Conservation (phyloP, 2,888 invertebrate species). For the Cremastobaeus sp. region DNA sequence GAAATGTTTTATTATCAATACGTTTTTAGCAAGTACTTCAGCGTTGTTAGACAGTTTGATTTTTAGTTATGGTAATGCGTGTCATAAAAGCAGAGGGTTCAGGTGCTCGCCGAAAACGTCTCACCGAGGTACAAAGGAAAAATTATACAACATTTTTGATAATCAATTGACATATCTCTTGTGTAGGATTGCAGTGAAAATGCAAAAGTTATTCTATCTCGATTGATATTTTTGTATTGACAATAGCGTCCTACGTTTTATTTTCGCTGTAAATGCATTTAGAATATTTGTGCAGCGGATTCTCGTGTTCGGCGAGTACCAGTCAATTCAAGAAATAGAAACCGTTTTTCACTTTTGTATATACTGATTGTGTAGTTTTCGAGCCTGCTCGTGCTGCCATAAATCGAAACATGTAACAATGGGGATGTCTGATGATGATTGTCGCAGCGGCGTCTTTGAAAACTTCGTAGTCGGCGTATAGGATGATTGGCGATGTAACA, state of each 20-base stretch:
- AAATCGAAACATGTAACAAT: slow-evolving; percentile 4
- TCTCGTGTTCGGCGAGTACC: slow-evolving; percentile 19
- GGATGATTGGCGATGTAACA: slow-evolving; percentile 7
- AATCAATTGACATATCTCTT: slow-evolving; percentile 4
- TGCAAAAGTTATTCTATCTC: no score
- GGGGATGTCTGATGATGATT: background rate
- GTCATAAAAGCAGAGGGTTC: slow-evolving; percentile 6
- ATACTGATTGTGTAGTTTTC: slow-evolving; percentile 25
- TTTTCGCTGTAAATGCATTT: slow-evolving; percentile 1
- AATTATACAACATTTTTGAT: slow-evolving; percentile 15
- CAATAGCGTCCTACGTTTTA: background rate
- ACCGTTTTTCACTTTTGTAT: slow-evolving; percentile 45
- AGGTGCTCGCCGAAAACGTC: slow-evolving; percentile 19
- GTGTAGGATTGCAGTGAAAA: slow-evolving; percentile 12
- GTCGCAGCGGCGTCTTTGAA: background rate
- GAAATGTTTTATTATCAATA: slow-evolving; percentile 18
- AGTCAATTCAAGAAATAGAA: slow-evolving; percentile 27
- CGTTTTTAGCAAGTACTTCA: no score
- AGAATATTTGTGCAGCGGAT: slow-evolving; percentile 14
- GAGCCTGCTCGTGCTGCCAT: background rate
- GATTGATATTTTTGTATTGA: slow-evolving; percentile 14
- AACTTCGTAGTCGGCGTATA: slow-evolving; percentile 15
- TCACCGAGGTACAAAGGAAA: background rate
- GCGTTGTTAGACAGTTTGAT: slow-evolving; percentile 10
- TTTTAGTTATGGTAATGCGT: slow-evolving; percentile 17